These are phyloP conservation scores for Hexactinellida sp. DNA, from an alignment of 37 sponge, comb jelly and placozoan species.

Conservation along the genomic window DNA sequence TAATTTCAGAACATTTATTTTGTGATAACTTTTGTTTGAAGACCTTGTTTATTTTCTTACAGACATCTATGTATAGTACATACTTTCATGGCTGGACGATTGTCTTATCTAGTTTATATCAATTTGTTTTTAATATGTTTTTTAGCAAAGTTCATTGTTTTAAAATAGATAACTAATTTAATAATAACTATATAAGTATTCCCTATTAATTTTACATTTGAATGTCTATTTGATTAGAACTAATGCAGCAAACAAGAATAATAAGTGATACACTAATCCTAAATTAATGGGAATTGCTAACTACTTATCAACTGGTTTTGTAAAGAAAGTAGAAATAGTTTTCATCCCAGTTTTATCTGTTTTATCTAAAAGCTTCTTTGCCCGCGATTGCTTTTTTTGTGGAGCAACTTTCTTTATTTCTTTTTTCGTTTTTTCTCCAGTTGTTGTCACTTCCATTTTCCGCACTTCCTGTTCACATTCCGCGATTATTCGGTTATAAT, in stretches of 20 bases:
- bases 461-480: constrained; percentile 10
- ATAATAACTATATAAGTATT: no score
- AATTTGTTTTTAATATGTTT: background rate
- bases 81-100: background rate
- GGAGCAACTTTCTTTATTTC: background rate
- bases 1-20: no score
- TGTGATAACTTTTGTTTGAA: no score
- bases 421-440: background rate
- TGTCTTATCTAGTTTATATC: background rate
- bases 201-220: no score
- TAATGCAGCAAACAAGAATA: no score
- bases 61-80: background rate
- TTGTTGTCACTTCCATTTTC: background rate
- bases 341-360: constrained; percentile 10
- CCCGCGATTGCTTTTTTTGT: background rate
- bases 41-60: background rate
- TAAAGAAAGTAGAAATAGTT: constrained; percentile 1
- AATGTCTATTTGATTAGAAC: no score
- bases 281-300: no score
- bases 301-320: background rate
- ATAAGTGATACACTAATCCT: no score
- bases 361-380: background rate
- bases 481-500: background rate
- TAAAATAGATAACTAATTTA: background rate
- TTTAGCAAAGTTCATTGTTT: background rate